A percentile compares a stretch with the other conserved stretches of the same genome.
These are phyloP conservation scores for Babylonia areolata DNA, from an alignment of 1,140 invertebrate species.

Conservation along the genomic window DNA sequence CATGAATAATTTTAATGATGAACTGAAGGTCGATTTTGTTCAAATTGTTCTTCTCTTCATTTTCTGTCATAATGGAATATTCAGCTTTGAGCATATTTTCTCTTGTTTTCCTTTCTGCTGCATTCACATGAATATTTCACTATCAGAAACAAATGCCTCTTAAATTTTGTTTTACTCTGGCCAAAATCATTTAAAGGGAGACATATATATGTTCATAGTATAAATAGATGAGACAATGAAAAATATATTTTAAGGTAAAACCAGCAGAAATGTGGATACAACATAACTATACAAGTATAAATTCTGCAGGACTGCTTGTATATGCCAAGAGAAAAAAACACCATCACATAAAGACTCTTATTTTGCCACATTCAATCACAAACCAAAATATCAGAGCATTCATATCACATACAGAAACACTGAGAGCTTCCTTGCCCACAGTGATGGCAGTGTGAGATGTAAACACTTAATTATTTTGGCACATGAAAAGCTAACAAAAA, in stretches of 20 bases:
- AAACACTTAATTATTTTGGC: not conserved
- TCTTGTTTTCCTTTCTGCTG: no score
- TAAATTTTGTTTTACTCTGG: no score
- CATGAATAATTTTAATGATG: no score
- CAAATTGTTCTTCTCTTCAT: no score
- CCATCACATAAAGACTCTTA: not conserved
- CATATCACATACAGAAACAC: constrained; percentile 2
- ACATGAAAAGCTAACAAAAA: not conserved
- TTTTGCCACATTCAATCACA: not conserved
- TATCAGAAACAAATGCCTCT: no score
- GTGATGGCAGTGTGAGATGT: not conserved
- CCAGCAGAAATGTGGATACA: not conserved
- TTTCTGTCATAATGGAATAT: no score
- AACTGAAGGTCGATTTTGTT: no score
- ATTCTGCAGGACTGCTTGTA: not conserved
- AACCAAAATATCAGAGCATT: not conserved
- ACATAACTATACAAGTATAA: not conserved
- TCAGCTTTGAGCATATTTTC: no score
- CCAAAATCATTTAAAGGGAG: not conserved
- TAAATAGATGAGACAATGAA: not conserved
- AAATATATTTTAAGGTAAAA: not conserved
- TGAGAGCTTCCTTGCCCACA: not conserved
- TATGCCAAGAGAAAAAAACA: not conserved
- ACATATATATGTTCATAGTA: not conserved
- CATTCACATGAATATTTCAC: no score